Base-by-base conservation (phyloP, 2,797 vertebrate species). In the Sternarchorhynchus goeldii region DNA sequence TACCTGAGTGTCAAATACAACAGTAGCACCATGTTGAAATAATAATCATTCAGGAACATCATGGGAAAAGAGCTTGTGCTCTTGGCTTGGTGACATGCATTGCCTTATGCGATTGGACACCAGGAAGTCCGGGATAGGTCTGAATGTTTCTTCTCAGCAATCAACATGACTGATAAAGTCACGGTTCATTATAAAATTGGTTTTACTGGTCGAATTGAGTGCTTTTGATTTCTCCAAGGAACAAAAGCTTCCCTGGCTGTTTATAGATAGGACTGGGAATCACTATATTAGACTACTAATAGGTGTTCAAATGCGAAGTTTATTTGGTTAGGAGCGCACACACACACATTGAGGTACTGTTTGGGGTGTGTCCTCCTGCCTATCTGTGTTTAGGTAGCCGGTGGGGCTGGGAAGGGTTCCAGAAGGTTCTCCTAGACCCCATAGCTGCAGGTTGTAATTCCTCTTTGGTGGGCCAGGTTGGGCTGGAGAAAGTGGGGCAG, bases 361-460 rank as follows among this genome's bases (percentile, higher is more conserved):
- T 25, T 73, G 57, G 81, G 88, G 84, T 10, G 85, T 89, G 82
- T 74, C 85, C 63, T 75, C 56, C 56, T 67, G 80, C 69, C 45
- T 56, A 74, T 83, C 73, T 90, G 71, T 91, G 84, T 91, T 90
- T 89, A 87, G 84, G 88, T 87, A 88, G 87, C 87, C 80, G 77
- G 74, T 76, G 76, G 82, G 80, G 81, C 79, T 81, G 70, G 78
- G 68, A 66, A 62, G 62, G 16, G 65, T 31, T 65, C 78, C 63
- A 79, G 56, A 72, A 32, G 36, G 76, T 86, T 77, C 76, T 66
- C 57, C 18, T 66, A 83, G 53, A 68, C 55, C 77, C 75, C 41
- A 67, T 66, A 84, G 84, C 91, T 90, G 87, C 87, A 89, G 89
- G 87, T 91, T 93, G 88, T 85, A 89, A 92, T 92, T 90, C 85